A percentile compares a stretch with the other conserved stretches of the same genome.
Evolutionary conservation across 2,113 vertebrate genomes (phyloP).

Genomic region (Aptenodytes patagonicus): DNA sequence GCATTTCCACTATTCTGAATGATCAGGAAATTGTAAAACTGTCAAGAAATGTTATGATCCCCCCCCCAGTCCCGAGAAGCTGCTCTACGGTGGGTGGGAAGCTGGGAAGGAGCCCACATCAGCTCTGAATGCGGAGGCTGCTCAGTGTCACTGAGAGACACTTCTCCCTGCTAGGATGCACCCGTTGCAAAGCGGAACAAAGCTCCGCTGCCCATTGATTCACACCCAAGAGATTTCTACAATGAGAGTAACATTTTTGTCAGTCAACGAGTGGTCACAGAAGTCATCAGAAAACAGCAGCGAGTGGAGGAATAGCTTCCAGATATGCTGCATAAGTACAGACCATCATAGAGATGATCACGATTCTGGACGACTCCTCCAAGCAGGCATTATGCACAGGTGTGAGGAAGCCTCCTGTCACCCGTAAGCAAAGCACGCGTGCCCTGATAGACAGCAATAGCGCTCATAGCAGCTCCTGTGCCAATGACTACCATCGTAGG

Average conservation of each 20-base stretch:
- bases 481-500: neutral
- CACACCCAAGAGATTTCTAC: neutral
- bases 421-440: neutral
- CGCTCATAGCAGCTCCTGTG: neutral
- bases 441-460: fast-evolving
- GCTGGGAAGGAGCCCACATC: neutral
- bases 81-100: fast-evolving
- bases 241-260: neutral
- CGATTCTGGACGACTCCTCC: neutral
- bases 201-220: neutral
- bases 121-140: fast-evolving
- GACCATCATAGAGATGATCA: fast-evolving
- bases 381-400: fast-evolving
- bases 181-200: fast-evolving
- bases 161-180: too few relatives aligned
- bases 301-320: neutral
- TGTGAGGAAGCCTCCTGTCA: neutral
- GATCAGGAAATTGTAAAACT: neutral
- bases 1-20: neutral
- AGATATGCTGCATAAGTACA: neutral
- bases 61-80: neutral
- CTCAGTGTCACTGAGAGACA: neutral
- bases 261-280: neutral
- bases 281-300: neutral
- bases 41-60: neutral